Evolutionary conservation across 1,140 invertebrate genomes (phyloP), one percentile per base, ranked within the genome.

Genomic region (Anoplolepis gracilipes): DNA sequence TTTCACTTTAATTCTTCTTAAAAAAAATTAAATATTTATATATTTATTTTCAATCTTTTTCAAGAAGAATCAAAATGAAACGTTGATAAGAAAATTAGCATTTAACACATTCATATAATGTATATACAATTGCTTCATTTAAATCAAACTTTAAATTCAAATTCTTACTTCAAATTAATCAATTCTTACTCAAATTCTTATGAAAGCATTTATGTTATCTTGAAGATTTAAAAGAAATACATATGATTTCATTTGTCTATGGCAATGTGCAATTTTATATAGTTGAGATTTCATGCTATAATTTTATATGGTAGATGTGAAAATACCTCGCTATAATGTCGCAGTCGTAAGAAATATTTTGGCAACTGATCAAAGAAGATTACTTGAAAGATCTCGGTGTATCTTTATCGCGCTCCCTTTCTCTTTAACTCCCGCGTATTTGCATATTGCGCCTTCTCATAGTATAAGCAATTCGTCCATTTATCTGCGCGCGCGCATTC

Each of bases 401-500:
- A 11, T 4, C 33, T 30, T 62, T 62, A n/a, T 65, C n/a, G 10
- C 42, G 22, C 6, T 22, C 19, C 19, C 19, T 79, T 7, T 39
- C 64, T 59, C 53, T 61, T n/a, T n/a, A n/a, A n/a, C 42, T 36
- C 7, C 3, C 5, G 53, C 19, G n/a, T 16, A 2, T 49, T 42
- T 33, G 59, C 57, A 62, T 13, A 33, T 30, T 16, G 36, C 36
- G 0, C 19, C 57, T 53, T 36, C 28, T 36, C 59, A 76, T 25
- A 62, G 62, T 76, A 84, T 62, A 53, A 49, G 46, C 39, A 57
- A n/a, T 19, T 55, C 36, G 42, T 8, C 13, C 33, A 65, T 84
- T 84, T 76, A 77, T 49, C 81, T 53, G 69, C 81, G 42, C 72
- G 73, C 81, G 81, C 67, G 72, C 57, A 77, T 33, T 25, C 67